phyloP scores from a whole-genome alignment of 2,888 invertebrate species.

The Caenorhabditis afra region DNA sequence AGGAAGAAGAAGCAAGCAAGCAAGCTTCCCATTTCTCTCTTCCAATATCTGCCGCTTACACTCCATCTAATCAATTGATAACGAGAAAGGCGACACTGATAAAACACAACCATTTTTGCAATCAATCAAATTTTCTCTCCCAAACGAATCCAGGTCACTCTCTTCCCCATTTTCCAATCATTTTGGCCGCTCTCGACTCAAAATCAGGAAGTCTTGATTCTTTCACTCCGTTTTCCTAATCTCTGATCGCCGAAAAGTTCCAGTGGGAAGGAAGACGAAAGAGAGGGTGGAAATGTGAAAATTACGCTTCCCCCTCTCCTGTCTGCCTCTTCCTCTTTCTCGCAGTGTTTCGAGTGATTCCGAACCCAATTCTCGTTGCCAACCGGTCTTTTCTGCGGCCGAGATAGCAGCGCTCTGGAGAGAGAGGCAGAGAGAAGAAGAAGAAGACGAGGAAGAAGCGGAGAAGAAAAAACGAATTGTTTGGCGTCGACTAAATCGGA shows the following conservation, averaged over 20 bases:
- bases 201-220: no score
- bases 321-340: background rate
- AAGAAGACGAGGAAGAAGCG: background rate
- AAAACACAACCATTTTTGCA: no score
- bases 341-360: slow-evolving; percentile 35
- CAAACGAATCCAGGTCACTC: no score
- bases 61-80: slow-evolving; percentile 25
- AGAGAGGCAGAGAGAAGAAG: slow-evolving; percentile 5
- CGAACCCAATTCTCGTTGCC: slow-evolving; percentile 10
- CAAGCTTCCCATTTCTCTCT: slow-evolving; percentile 24
- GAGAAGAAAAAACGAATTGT: slow-evolving; percentile 5
- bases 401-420: background rate
- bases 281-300: slow-evolving; percentile 20
- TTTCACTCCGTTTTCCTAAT: background rate
- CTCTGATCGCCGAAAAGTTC: background rate
- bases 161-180: no score
- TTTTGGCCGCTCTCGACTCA: no score
- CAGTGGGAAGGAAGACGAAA: no score
- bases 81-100: no score
- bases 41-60: slow-evolving; percentile 10
- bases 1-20: background rate
- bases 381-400: slow-evolving; percentile 22
- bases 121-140: slow-evolving; percentile 18
- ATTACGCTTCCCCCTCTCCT: slow-evolving; percentile 32
- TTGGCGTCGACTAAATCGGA: background rate